Base-by-base conservation (phyloP, 2,113 vertebrate species). In the Rhinopomastus cyanomelas region DNA sequence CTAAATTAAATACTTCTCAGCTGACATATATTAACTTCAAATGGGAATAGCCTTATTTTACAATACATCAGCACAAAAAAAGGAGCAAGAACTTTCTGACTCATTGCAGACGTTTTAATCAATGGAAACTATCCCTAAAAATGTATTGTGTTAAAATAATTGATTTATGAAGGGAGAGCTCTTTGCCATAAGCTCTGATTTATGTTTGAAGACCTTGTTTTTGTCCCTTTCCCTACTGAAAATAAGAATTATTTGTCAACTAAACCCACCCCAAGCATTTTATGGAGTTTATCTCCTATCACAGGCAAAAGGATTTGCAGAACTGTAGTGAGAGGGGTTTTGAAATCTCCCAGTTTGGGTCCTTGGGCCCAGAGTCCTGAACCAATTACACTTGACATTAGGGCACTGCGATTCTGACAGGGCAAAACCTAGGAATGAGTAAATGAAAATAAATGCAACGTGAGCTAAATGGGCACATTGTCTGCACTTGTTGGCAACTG, bases 351-450 rank as follows among this genome's bases (percentile, higher is more conserved):
- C 39, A 34, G 83, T 93, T 95, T 94, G 55, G 57, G 78, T 87
- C 71, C 72, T 82, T 74, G 51, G 61, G 75, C 61, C 29, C 6
- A 74, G 62, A 15, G 42, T 91, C 80, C 68, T n/a, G 30, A 78
- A 94, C 67, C 77, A 92, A 93, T 88, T 93, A 66, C n/a, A 75
- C 46, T 69, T 80, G 81, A 87, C 53, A 86, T 71, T 53, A 61
- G 60, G 39, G 42, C 25, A 42, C 60, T 71, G 1, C 0, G 72
- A 91, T 95, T 85, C 81, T 61, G 71, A 86, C 59, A 83, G 66
- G 2, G 5, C 26, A 8, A 87, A 93, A 94, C 59, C 64, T 42
- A 85, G 68, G 92, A 92, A 68, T 32, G 85, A 94, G 36, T 37
- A 87, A 75, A 64, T 44, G 53, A 57, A 86, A 73, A 61, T 27